Conservation (phyloP, 2,113 vertebrate genomes). For the Jacana jacana region DNA sequence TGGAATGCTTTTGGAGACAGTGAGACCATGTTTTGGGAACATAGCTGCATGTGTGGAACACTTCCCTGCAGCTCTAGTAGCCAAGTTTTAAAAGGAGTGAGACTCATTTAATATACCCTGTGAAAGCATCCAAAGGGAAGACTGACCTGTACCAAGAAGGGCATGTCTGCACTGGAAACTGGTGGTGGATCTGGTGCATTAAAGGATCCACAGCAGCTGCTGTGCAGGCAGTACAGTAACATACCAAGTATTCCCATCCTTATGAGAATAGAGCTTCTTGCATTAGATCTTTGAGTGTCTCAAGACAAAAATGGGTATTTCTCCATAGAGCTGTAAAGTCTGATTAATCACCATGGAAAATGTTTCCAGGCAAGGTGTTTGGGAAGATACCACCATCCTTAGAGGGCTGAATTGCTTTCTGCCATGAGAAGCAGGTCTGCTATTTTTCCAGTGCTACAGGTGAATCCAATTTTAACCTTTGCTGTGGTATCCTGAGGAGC, state of each 20-base stretch:
- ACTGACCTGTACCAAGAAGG: background rate
- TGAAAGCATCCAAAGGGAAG: background rate
- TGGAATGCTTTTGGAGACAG: background rate
- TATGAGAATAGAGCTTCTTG: background rate
- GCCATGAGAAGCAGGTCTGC: background rate
- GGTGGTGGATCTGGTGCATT: background rate
- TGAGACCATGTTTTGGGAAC: background rate
- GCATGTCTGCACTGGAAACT: background rate
- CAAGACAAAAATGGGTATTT: background rate
- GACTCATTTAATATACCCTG: background rate
- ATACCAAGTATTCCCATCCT: background rate
- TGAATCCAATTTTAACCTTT: background rate
- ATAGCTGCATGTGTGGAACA: rapidly evolving
- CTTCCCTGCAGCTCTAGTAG: background rate
- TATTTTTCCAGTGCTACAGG: background rate
- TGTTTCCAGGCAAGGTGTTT: background rate
- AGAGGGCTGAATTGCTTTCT: background rate
- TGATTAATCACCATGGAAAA: background rate
- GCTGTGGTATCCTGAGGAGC: background rate
- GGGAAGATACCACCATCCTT: background rate
- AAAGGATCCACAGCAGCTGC: background rate
- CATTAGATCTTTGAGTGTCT: background rate
- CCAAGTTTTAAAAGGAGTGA: background rate
- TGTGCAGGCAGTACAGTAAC: background rate
- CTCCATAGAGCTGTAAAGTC: background rate